phyloP scores from a whole-genome alignment of 53 echinoderm and acorn worm species.

The Paelopatides confundens region DNA sequence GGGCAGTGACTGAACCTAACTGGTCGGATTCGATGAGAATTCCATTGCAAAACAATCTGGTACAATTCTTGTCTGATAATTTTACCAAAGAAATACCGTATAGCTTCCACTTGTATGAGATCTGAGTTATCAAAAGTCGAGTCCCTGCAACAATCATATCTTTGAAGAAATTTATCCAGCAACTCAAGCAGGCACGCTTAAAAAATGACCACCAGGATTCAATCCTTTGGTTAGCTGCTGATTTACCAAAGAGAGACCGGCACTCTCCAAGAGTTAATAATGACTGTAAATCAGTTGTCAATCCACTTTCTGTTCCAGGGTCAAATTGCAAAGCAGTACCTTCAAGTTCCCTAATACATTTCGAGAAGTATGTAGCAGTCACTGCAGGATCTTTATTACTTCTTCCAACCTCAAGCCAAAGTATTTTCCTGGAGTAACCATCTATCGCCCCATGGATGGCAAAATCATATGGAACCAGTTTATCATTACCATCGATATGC shows the following conservation, averaged over 20 bases:
- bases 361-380: background rate
- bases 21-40: too few relatives aligned
- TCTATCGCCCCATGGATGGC: constrained; percentile 25
- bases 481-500: too few relatives aligned
- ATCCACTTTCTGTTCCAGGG: constrained; percentile 20
- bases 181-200: background rate
- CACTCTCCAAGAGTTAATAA: background rate
- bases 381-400: constrained; percentile 34
- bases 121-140: background rate
- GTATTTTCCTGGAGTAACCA: constrained; percentile 39
- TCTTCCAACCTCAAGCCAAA: constrained; percentile 27
- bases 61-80: too few relatives aligned
- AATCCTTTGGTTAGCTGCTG: constrained; percentile 37
- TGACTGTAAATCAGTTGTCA: background rate
- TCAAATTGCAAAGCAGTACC: constrained; percentile 4
- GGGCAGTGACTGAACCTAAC: too few relatives aligned
- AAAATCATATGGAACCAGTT: constrained; percentile 25
- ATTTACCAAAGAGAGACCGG: constrained; percentile 18
- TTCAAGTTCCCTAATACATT: background rate
- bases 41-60: too few relatives aligned
- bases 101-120: background rate
- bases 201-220: constrained; percentile 37
- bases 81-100: constrained; percentile 21
- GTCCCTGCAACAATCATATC: background rate
- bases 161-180: constrained; percentile 1